Percentiles rank a stretch among this genome's conserved stretches.
Evolutionary conservation across 2,113 vertebrate species (phyloP).

Genomic region (Himantopus leucocephalus): DNA sequence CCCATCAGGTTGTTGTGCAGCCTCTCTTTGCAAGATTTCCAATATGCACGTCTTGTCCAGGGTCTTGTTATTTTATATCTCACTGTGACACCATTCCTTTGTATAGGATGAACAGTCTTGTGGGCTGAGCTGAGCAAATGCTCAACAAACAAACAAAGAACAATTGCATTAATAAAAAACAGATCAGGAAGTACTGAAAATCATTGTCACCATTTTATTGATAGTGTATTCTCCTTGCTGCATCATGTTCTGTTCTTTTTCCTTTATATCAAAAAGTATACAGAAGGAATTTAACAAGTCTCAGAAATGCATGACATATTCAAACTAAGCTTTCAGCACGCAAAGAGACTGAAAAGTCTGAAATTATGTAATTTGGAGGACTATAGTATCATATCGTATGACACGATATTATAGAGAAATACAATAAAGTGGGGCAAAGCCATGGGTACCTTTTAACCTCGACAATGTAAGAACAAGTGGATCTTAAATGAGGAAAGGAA

Average conservation of each 20-base stretch:
- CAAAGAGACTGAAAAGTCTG: not conserved
- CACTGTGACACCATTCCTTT: not conserved
- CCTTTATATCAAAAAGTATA: not conserved
- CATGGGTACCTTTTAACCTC: not conserved
- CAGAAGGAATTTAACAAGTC: not conserved
- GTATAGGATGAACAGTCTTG: not conserved
- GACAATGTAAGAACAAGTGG: not conserved
- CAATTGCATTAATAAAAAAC: not conserved
- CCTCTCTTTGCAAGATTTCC: not conserved
- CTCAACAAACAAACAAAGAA: not conserved
- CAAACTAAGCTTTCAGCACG: not conserved
- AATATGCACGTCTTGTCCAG: not conserved
- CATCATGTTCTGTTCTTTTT: not conserved
- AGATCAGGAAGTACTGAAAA: not conserved
- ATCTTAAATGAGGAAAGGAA: slow-evolving; percentile 13
- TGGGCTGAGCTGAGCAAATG: not conserved
- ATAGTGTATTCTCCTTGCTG: not conserved
- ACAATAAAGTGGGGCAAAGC: not conserved
- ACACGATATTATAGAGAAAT: not conserved
- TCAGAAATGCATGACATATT: not conserved
- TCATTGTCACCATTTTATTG: not conserved
- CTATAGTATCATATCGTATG: not conserved
- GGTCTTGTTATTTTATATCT: not conserved
- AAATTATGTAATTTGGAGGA: not conserved
- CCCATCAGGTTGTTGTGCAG: not conserved